Percentiles rank a stretch among this genome's conserved stretches.
These are phyloP conservation scores for Achroia grisella DNA, from an alignment of 1,140 invertebrate genomes.

Conservation along the genomic window DNA sequence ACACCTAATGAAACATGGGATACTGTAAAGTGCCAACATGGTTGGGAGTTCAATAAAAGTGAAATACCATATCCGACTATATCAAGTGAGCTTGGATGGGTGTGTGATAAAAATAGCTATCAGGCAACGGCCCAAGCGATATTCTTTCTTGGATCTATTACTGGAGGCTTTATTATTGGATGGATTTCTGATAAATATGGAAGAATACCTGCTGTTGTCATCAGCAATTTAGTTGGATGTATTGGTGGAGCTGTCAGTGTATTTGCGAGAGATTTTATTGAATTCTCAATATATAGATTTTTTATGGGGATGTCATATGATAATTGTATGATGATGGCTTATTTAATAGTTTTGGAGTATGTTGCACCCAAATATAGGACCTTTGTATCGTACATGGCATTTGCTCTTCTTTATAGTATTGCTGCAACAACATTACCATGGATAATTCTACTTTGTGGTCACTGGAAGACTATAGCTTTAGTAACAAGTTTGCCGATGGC, in stretches of 20 bases:
- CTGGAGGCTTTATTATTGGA: constrained; percentile 81
- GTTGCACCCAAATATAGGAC: constrained; percentile 77
- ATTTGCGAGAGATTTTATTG: constrained; percentile 75
- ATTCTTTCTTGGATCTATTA: constrained; percentile 79
- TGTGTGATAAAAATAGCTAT: constrained; percentile 77
- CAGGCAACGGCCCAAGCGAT: constrained; percentile 78
- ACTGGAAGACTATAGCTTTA: constrained; percentile 80
- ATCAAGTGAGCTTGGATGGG: constrained; percentile 74
- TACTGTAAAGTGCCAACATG: constrained; percentile 66
- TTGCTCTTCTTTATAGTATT: constrained; percentile 77
- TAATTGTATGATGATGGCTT: constrained; percentile 85
- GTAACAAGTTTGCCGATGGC: constrained; percentile 68
- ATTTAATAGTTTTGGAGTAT: constrained; percentile 75
- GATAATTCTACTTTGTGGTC: constrained; percentile 78
- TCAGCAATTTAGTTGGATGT: constrained; percentile 78
- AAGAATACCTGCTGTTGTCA: constrained; percentile 77
- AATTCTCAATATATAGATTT: constrained; percentile 76
- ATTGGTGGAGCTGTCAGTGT: constrained; percentile 78
- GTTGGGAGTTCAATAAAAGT: constrained; percentile 76
- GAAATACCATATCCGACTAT: constrained; percentile 63
- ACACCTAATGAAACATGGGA: constrained; percentile 30
- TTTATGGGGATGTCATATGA: constrained; percentile 84
- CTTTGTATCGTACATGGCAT: constrained; percentile 76
- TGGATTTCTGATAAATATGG: constrained; percentile 79
- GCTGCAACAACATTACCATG: constrained; percentile 76